Conservation (phyloP, 2,797 vertebrate genomes). For the Cynopterus sphinx region DNA sequence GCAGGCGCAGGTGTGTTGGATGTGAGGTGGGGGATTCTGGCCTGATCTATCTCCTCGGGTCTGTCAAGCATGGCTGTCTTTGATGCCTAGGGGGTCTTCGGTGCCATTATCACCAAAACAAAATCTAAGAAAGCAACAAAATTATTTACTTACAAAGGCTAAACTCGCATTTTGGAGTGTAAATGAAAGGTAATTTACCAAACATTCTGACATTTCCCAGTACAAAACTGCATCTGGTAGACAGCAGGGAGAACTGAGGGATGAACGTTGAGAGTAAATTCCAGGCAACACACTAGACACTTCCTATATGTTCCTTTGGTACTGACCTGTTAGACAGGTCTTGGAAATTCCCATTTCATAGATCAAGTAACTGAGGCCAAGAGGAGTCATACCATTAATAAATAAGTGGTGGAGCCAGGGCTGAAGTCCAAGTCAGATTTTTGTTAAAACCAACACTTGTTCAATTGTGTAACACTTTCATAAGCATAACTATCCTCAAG, state of each 20-base stretch:
- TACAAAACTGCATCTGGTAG: not conserved
- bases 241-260: not conserved
- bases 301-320: not conserved
- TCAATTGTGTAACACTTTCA: not conserved
- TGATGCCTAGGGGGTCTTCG: not conserved
- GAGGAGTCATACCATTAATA: not conserved
- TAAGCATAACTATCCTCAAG: not conserved
- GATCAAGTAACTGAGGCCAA: not conserved
- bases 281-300: not conserved
- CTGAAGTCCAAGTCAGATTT: not conserved
- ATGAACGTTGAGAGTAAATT: not conserved
- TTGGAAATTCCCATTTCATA: not conserved
- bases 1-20: accelerated
- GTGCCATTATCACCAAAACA: accelerated
- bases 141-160: not conserved
- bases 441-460: not conserved
- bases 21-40: not conserved
- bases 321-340: not conserved
- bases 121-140: not conserved
- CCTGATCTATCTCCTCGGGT: not conserved
- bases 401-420: not conserved
- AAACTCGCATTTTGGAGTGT: not conserved
- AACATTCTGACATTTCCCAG: not conserved
- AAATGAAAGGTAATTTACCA: not conserved
- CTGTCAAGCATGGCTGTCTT: not conserved